phyloP scores from a whole-genome alignment of 2,888 invertebrate genomes.

The Caenorhabditis panamensis region DNA sequence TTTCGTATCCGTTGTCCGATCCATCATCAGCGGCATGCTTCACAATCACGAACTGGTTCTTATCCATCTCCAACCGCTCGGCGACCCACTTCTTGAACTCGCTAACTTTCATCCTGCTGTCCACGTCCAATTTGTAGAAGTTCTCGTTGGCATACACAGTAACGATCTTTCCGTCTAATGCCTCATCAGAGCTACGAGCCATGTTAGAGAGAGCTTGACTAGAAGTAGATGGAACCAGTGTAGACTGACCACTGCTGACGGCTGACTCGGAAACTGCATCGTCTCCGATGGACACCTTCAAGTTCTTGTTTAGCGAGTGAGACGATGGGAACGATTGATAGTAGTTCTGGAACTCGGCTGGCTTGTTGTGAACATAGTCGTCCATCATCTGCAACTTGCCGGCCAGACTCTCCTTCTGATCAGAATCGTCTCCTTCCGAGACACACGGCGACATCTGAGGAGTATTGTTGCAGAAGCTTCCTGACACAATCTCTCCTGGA shows the following conservation, averaged over 20 bases:
- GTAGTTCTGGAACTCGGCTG: constrained; percentile 12
- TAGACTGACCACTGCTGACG: constrained; percentile 52
- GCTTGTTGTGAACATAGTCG: constrained; percentile 41
- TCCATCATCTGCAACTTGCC: constrained; percentile 37
- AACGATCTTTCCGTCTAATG: constrained; percentile 35
- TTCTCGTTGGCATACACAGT: constrained; percentile 26
- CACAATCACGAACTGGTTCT: constrained; percentile 63
- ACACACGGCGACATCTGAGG: constrained; percentile 69
- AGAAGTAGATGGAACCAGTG: constrained; percentile 51
- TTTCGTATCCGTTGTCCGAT: constrained; percentile 53
- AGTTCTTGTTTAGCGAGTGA: constrained; percentile 26
- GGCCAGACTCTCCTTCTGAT: constrained; percentile 14
- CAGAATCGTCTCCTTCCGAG: constrained; percentile 63
- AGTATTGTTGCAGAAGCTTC: constrained; percentile 66
- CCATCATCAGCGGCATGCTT: constrained; percentile 56
- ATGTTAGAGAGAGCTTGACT: constrained; percentile 23
- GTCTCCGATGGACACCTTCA: constrained; percentile 29
- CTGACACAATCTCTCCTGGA: constrained; percentile 25
- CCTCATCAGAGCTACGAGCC: constrained; percentile 25
- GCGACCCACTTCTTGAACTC: constrained; percentile 70
- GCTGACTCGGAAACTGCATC: constrained; percentile 34
- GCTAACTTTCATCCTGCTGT: constrained; percentile 58
- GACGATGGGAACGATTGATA: constrained; percentile 14
- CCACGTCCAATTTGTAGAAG: constrained; percentile 60
- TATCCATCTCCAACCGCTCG: constrained; percentile 50